These are phyloP conservation scores for Pilophorus perplexus DNA, from an alignment of 2,888 invertebrate species.

Conservation along the genomic window DNA sequence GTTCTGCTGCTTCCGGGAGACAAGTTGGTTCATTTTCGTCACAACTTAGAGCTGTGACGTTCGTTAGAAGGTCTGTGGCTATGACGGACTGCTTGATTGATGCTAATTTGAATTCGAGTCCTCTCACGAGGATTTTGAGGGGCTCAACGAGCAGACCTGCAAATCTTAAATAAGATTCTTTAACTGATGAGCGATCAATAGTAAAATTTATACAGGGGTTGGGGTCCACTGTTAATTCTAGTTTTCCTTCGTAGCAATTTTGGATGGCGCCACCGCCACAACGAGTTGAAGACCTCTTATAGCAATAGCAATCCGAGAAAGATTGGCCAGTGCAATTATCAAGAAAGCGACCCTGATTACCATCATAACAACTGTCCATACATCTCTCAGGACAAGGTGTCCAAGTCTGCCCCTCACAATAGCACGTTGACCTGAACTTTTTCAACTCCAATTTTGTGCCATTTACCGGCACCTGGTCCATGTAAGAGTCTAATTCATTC, in stretches of 20 bases:
- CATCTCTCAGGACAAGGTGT: background rate
- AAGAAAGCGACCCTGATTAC: too few relatives aligned
- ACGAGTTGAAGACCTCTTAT: background rate
- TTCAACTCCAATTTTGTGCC: background rate
- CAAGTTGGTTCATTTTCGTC: too few relatives aligned
- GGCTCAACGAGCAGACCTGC: constrained; percentile 6
- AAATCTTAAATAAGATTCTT: background rate
- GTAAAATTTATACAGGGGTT: background rate
- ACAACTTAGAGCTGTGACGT: background rate
- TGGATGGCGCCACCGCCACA: background rate
- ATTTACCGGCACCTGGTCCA: background rate
- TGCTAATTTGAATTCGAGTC: background rate
- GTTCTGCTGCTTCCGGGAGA: background rate
- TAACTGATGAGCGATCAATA: background rate
- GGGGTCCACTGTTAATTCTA: background rate
- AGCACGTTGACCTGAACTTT: background rate
- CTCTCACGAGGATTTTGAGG: background rate
- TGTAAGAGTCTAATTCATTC: background rate
- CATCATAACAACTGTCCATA: constrained; percentile 6
- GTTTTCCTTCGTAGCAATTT: background rate
- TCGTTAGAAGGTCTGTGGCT: background rate
- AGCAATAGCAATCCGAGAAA: background rate
- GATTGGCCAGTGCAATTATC: background rate
- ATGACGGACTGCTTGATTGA: background rate
- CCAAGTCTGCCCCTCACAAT: background rate